phyloP scores from a whole-genome alignment of 2,888 invertebrate genomes.

The Podotricha telesiphe region DNA sequence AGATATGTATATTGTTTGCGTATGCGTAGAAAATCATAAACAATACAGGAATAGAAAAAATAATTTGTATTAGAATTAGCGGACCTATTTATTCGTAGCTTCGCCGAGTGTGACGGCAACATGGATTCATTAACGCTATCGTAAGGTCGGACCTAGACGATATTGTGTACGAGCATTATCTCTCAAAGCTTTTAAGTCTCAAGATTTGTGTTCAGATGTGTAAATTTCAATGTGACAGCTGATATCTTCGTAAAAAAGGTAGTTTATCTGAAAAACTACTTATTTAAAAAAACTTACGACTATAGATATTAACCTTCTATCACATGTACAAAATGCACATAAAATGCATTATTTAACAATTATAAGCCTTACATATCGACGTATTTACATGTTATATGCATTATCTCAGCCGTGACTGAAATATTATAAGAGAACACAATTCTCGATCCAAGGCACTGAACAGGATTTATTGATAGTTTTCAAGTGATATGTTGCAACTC shows the following conservation, averaged over 20 bases:
- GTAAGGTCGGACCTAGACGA: slow-evolving; percentile 57
- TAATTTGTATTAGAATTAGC: slow-evolving; percentile 4
- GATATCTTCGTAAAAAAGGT: slow-evolving; percentile 57
- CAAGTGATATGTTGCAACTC: background rate
- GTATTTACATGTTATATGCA: background rate
- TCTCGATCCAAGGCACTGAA: background rate
- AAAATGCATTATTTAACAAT: background rate
- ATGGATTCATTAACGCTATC: slow-evolving; percentile 81
- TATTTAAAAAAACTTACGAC: background rate
- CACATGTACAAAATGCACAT: background rate
- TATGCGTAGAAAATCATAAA: background rate
- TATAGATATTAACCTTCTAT: background rate
- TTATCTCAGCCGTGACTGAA: background rate
- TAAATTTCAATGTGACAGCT: slow-evolving; percentile 48
- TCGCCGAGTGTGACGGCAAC: slow-evolving; percentile 74
- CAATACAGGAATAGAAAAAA: background rate
- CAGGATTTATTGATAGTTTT: slow-evolving; percentile 1
- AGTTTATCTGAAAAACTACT: slow-evolving; percentile 43
- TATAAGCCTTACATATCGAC: background rate
- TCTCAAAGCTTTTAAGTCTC: slow-evolving; percentile 74
- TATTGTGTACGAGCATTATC: slow-evolving; percentile 69
- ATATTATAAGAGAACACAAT: background rate
- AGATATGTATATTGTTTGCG: background rate
- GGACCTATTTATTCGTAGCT: slow-evolving; percentile 58
- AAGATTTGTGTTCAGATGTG: slow-evolving; percentile 59